These are phyloP conservation scores for Laupala kohalensis DNA, from an alignment of 1,140 invertebrate species.

Conservation along the genomic window DNA sequence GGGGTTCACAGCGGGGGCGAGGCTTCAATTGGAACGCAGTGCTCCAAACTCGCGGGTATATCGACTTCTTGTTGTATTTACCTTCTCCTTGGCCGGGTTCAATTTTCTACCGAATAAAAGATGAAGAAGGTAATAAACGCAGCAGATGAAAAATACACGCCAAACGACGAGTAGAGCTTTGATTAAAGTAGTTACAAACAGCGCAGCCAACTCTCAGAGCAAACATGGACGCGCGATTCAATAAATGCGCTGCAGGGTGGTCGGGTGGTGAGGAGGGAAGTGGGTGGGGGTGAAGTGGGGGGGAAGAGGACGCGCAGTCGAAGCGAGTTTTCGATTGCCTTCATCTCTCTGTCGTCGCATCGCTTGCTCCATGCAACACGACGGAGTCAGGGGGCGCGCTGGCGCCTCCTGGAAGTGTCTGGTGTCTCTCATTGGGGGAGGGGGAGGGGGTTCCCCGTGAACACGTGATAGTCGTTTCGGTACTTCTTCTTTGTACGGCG, in stretches of 20 bases:
- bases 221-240: constrained; percentile 13
- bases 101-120: constrained; percentile 30
- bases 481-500: no score
- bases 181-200: constrained; percentile 18
- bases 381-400: no score
- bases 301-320: neutral
- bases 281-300: neutral
- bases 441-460: no score
- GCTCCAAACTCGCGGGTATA: constrained; percentile 5
- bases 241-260: constrained; percentile 10
- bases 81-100: constrained; percentile 26
- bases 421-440: no score
- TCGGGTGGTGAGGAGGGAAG: neutral
- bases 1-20: neutral
- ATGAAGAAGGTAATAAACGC: constrained; percentile 30
- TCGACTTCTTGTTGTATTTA: constrained; percentile 22
- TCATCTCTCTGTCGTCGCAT: no score
- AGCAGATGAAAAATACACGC: constrained; percentile 17
- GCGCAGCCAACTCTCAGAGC: neutral
- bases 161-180: constrained; percentile 14
- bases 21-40: neutral
- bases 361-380: no score
- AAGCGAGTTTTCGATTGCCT: neutral
- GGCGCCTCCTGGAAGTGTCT: no score
- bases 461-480: no score